Base-by-base conservation (phyloP, 2,888 invertebrate genomes). In the Protodeltote pygarga region DNA sequence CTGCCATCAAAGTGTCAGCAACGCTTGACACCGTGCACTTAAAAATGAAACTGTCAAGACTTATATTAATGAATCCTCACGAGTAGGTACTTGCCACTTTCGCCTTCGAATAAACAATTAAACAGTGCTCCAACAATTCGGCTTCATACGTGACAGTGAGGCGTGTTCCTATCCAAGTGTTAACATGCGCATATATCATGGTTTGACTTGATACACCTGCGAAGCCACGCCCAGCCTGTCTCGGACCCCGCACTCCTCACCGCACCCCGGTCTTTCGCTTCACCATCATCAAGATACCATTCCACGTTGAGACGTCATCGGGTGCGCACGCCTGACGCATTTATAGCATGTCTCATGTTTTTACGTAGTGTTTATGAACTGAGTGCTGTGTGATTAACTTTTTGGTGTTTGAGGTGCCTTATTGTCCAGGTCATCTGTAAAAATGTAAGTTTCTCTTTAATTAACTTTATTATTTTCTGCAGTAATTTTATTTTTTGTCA, bases 121-220 rank as follows among this genome's bases (percentile, higher is more conserved):
- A 71, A 78, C 73, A 53, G 67, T 64, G 63, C 37, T 42, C 51
- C 57, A 53, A 67, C 72, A 68, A 76, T 71, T 77, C 68, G 62
- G 73, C 68, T 71, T 58, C 60, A 65, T 75, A 76, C 85, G 83
- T 87, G 89, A 89, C 89, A 86, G 77, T 82, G 79, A 91, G 91
- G 91, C 90, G 91, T 89, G 89, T 88, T 81, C 83, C 66, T 68
- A 70, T 68, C 65, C 62, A 64, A 83, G 87, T 88, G 89, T 85
- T 87, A 89, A 87, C 85, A 86, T 85, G 86, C 84, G 88, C 87
- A 89, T 90, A 89, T 82, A 87, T 90, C 89, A 89, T 81, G 72
- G 81, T 84, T 83, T 79, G 81, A 75, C 67, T 63, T 81, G 83
- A 83, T 87, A 84, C 89, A 90, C 90, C 89, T 90, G 89, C 78